Base-by-base conservation (phyloP, 2,113 vertebrate species). In the Bettongia penicillata region DNA sequence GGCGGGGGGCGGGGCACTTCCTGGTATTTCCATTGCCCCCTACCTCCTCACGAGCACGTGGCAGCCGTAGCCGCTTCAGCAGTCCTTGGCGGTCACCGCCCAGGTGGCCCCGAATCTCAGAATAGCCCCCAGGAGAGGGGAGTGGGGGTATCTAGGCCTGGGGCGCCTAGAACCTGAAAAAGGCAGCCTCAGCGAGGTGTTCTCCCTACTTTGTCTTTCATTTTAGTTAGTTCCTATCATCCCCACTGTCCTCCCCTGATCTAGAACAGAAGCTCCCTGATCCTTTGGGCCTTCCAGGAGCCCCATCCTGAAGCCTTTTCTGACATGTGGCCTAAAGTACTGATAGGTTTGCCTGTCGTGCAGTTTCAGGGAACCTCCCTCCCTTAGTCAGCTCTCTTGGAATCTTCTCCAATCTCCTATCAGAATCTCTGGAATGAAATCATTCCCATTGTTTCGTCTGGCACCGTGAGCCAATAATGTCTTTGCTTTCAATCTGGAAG, bases 241-340 rank as follows among this genome's bases (percentile, higher is more conserved):
- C 2, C 94, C 94, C 91, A 43, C 93, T 96, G 77, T 28, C 48
- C 91, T 91, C 1, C 24, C 50, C 89, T 53, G 28, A 68, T 93
- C 47, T 92, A 89, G 94, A 96, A 90, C 25, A 51, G 43, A 43
- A 84, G 16, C n/a, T 2, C 61, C 31, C 61, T 19, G 3, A 1
- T 4, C 10, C 9, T n/a, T 77, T 16, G 14, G 68, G 37, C n/a
- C n/a, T 43, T 23, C 11, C 5, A 8, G 68, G 19, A 5, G 7
- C n/a, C 68, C n/a, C 68, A 43, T 43, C 19, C 37, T 43, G 68
- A 1, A 77, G 68, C 37, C 37, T 8, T 0, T 8, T 77, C n/a
- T 84, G n/a, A 43, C 19, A 84, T 43, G 37, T 84, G n/a, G 19
- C 19, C n/a, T 43, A 43, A n/a, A 8, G 22, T 2, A 0, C 16